These are phyloP conservation scores for Labeo calbasu DNA, from an alignment of 2,797 vertebrate genomes.

Conservation along the genomic window DNA sequence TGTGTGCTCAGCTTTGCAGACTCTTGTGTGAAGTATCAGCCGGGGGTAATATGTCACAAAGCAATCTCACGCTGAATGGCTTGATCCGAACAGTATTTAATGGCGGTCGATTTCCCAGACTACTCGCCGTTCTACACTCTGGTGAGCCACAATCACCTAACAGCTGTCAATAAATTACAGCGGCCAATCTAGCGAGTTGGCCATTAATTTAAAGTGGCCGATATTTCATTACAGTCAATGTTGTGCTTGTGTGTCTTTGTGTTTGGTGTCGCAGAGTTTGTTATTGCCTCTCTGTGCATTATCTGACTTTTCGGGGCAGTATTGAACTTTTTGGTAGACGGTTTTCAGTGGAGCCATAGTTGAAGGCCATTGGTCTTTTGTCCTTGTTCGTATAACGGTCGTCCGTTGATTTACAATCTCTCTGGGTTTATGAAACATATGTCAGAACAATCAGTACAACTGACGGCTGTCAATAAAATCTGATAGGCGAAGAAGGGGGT, in stretches of 20 bases:
- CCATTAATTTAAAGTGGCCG: constrained; percentile 52
- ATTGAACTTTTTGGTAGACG: background rate
- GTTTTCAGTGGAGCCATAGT: background rate
- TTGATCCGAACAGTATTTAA: constrained; percentile 61
- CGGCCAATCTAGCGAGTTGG: constrained; percentile 46
- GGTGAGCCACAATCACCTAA: constrained; percentile 49
- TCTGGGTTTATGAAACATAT: constrained; percentile 65
- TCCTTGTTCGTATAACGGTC: constrained; percentile 16
- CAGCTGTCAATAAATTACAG: constrained; percentile 59
- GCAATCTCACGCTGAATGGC: constrained; percentile 59
- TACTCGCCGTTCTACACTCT: constrained; percentile 52
- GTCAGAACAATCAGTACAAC: constrained; percentile 67
- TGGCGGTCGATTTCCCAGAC: constrained; percentile 56
- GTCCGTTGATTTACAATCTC: constrained; percentile 18
- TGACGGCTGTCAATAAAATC: constrained; percentile 73
- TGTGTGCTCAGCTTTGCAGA: constrained; percentile 56
- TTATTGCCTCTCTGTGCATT: constrained; percentile 28
- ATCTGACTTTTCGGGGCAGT: constrained; percentile 4
- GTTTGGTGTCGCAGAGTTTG: constrained; percentile 17
- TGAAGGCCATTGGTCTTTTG: constrained; percentile 29
- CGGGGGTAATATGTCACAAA: constrained; percentile 61
- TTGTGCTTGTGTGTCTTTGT: constrained; percentile 25
- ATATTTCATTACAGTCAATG: constrained; percentile 28
- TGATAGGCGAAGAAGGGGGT: constrained; percentile 59
- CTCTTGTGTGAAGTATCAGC: constrained; percentile 42